Conservation (phyloP, 2,113 vertebrate species). For the Crotalus tigris region DNA sequence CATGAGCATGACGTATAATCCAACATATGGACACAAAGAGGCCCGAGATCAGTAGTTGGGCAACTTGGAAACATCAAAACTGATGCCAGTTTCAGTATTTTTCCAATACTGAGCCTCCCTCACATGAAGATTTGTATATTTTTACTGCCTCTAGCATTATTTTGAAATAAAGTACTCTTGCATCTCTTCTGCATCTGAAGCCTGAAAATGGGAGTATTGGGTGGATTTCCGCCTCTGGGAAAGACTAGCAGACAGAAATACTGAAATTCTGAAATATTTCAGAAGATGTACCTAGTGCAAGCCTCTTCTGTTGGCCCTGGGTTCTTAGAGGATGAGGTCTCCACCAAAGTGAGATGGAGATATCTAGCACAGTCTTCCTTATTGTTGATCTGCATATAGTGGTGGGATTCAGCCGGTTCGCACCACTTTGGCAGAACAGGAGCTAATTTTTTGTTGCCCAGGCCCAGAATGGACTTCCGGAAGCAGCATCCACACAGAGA, state of each 20-base stretch:
- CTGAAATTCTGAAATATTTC: background rate
- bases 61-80: too few relatives aligned
- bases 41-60: too few relatives aligned
- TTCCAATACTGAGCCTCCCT: too few relatives aligned
- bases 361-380: background rate
- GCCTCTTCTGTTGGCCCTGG: background rate
- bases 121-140: background rate
- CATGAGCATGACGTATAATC: background rate
- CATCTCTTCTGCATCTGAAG: background rate
- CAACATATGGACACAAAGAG: background rate
- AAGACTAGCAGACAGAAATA: background rate
- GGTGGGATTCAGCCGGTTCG: too few relatives aligned
- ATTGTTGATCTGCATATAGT: background rate
- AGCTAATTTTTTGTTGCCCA: too few relatives aligned
- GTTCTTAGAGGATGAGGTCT: background rate
- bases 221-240: background rate
- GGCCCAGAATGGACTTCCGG: too few relatives aligned
- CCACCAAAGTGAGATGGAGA: background rate
- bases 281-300: background rate
- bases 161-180: background rate
- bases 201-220: background rate
- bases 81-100: too few relatives aligned
- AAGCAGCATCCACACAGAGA: too few relatives aligned
- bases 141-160: background rate
- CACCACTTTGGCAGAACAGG: too few relatives aligned